Evolutionary conservation across 2,888 invertebrate genomes (phyloP).

Genomic region (Chrysina gloriosa): DNA sequence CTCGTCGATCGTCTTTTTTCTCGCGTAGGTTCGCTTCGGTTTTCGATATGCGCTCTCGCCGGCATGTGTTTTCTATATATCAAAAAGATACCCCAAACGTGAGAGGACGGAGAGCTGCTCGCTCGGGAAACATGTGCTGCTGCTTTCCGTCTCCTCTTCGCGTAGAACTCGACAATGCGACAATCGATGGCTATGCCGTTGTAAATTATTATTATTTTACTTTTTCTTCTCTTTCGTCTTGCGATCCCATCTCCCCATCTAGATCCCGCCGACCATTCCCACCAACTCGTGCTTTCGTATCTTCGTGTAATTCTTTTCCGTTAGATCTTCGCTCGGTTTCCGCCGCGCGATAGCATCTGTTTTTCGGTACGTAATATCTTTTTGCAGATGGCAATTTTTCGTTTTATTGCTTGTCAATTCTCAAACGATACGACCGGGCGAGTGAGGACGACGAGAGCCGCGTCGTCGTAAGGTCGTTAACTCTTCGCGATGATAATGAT

Average conservation of each 20-base stretch:
- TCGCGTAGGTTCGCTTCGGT: constrained; percentile 1
- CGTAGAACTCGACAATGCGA: background rate
- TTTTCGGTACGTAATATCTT: background rate
- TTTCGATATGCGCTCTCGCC: constrained; percentile 17
- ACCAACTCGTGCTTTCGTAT: no score
- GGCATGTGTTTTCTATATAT: constrained; percentile 37
- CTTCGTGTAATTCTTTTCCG: background rate
- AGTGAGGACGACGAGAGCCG: no score
- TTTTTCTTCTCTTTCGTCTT: no score
- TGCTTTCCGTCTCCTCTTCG: background rate
- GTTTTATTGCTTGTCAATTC: constrained; percentile 6
- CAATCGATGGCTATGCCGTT: background rate
- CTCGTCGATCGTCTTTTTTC: constrained; percentile 18
- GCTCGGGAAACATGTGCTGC: constrained; percentile 26
- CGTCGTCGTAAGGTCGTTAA: background rate
- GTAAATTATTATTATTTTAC: background rate
- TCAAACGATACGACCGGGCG: background rate
- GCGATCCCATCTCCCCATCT: no score
- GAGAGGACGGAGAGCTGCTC: background rate
- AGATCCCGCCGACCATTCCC: no score
- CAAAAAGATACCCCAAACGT: constrained; percentile 36
- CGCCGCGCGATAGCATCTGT: background rate
- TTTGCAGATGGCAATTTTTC: background rate
- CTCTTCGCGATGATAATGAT: background rate
- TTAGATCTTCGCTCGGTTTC: background rate